Evolutionary conservation across 1,140 invertebrate species (phyloP).

Genomic region (Megalopta genalis): DNA sequence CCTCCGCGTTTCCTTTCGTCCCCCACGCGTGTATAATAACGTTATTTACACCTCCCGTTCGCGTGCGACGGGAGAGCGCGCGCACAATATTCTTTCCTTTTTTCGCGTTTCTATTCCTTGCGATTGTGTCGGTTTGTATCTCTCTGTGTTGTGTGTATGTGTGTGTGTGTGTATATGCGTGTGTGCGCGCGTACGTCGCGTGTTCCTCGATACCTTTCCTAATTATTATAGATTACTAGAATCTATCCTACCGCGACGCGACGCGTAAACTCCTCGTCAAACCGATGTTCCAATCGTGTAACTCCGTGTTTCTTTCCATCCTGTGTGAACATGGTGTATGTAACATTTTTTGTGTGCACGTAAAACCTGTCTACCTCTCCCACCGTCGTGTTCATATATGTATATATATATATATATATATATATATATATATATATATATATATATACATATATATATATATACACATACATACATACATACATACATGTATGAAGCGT

Average conservation of each 20-base stretch:
- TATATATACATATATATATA: not conserved
- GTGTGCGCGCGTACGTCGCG: too few species aligned
- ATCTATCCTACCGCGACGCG: not conserved
- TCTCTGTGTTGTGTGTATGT: not conserved
- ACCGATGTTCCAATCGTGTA: not conserved
- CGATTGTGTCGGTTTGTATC: not conserved
- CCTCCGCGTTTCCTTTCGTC: not conserved
- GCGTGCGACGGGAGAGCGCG: conserved; percentile 27
- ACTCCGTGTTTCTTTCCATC: not conserved
- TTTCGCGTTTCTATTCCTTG: not conserved
- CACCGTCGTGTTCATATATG: not conserved
- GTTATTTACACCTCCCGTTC: conserved; percentile 19
- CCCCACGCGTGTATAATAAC: not conserved
- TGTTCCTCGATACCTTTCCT: not conserved
- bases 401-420: not conserved
- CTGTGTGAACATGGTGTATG: too few species aligned
- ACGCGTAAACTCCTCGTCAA: not conserved
- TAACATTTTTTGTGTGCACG: not conserved
- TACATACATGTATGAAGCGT: not conserved
- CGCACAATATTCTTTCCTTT: not conserved
- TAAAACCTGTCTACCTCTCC: conserved; percentile 13
- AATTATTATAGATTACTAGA: not conserved
- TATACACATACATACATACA: not conserved
- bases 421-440: not conserved
- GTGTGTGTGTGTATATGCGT: not conserved